Base-by-base conservation (phyloP, 2,113 vertebrate genomes). In the Ctenodactylus gundi region DNA sequence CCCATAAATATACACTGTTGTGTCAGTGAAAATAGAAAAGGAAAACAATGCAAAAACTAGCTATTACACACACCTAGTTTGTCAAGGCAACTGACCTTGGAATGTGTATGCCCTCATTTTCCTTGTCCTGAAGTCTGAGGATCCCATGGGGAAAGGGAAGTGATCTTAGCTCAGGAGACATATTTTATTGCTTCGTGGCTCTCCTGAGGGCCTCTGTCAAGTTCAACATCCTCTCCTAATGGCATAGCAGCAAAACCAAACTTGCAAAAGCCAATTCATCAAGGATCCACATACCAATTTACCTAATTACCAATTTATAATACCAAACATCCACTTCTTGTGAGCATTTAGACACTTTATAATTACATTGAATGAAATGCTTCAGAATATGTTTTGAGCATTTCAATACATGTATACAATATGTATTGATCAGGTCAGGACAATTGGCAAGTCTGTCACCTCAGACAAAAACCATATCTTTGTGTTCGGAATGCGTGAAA, bases 291-390 rank as follows among this genome's bases (percentile, higher is more conserved):
- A 49, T 55, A 51, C 31, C 12, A 49, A 0, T 65, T 88, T 72
- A 80, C 36, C 46, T 90, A 94, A 94, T n/a, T 53, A 15, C 76
- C 46, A 14, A 41, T 60, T 81, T 84, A n/a, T n/a, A n/a, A n/a
- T n/a, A n/a, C 82, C 78, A 65, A 57, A 49, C 25, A 67, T 21
- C 46, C 25, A 17, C 27, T 88, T 67, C 75, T 81, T 55, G 1
- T 46, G 64, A 72, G 46, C 65, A 36, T 36, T 73, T 15, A n/a
- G 57, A n/a, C 78, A 53, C 57, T n/a, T 51, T 12, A 70, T 2
- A 36, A 12, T 64, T 20, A 36, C n/a, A 8, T 31, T 46, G 25
- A 76, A 72, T 73, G 25, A 68, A 62, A 36, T 65, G 29, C 29
- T 77, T 88, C 68, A 25, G n/a, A 20, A 58, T 6, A 7, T 9